Conservation (phyloP, 2,888 invertebrate species). For the Aphrophora alni region DNA sequence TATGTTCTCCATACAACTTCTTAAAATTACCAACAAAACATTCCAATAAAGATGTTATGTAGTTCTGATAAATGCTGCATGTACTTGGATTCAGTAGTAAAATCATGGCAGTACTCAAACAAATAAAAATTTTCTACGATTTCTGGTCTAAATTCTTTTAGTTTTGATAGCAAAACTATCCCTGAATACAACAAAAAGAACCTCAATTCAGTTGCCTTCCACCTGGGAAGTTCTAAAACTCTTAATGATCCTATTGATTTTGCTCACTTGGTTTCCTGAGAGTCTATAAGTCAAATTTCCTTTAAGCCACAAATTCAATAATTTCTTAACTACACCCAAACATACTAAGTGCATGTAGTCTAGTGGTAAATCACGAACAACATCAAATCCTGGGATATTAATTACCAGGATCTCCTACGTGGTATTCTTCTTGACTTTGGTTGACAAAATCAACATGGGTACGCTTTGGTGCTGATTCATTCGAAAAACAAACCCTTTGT, state of each 20-base stretch:
- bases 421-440: neutral
- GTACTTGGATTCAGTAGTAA: too few relatives aligned
- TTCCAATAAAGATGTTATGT: conserved; percentile 50
- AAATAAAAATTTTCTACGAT: too few relatives aligned
- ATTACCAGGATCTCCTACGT: neutral
- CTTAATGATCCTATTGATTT: too few relatives aligned
- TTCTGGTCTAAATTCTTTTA: neutral
- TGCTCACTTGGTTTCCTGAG: conserved; percentile 43
- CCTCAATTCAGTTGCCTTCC: conserved; percentile 51
- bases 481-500: neutral
- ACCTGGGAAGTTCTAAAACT: conserved; percentile 43
- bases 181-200: conserved; percentile 51
- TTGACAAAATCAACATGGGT: neutral
- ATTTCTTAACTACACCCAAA: conserved; percentile 7
- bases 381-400: neutral
- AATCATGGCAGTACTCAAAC: too few relatives aligned
- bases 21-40: conserved; percentile 41
- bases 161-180: conserved; percentile 46
- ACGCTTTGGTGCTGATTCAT: neutral
- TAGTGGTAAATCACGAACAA: neutral
- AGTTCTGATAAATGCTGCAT: conserved; percentile 41
- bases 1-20: conserved; percentile 53
- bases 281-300: neutral
- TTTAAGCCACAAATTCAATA: conserved; percentile 7
- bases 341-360: conserved; percentile 18